Base-by-base conservation (phyloP, 2,888 invertebrate species). In the Brachyptera risi region DNA sequence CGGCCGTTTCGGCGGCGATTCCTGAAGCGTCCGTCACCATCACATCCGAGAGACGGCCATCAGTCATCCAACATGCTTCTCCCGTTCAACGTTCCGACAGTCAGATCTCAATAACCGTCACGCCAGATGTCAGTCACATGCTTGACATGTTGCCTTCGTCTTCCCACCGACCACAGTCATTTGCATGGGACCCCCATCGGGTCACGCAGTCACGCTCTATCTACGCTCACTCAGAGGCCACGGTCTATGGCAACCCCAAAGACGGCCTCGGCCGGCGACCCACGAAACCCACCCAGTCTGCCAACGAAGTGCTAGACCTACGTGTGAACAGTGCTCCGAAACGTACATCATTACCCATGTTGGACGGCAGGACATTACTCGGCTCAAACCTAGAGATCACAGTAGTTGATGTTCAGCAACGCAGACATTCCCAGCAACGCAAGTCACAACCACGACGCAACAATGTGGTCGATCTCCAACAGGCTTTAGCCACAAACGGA, bases 341-440 rank as follows among this genome's bases (percentile, higher is more conserved):
- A 59, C 58, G 58, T 35, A 23, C 54, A 1, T 67, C 67, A 24
- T 73, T 72, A 62, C 70, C 74, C 24, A 71, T 76, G 40, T 69
- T 80, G 47, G 80, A 80, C 42, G 76, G 76, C 15, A 71, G 78
- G 35, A 74, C 75, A 3, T 35, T 65, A 42, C 75, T 86, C 31
- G 83, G 84, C 0, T 83, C 86, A 0, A 87, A 87, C 70, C 72
- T 88, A 58, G 88, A 88, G 70, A 88, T 88, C 24, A 88, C 88
- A 0, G 71, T 88, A 64, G 87, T 88, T 0, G 70, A 70, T 57
- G 80, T 78, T 61, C 79, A 71, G 71, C 0, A 73, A 71, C 47
- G 13, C 2, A 5, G 23, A 17, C 38, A 38, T 56, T 27, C 40
- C 57, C 15, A 40, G 7, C 54, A 42, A 26, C 40, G 26, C 19